Evolutionary conservation across 2,113 vertebrate genomes (phyloP), one percentile per base, ranked within the genome.

Genomic region (Albula goreensis): DNA sequence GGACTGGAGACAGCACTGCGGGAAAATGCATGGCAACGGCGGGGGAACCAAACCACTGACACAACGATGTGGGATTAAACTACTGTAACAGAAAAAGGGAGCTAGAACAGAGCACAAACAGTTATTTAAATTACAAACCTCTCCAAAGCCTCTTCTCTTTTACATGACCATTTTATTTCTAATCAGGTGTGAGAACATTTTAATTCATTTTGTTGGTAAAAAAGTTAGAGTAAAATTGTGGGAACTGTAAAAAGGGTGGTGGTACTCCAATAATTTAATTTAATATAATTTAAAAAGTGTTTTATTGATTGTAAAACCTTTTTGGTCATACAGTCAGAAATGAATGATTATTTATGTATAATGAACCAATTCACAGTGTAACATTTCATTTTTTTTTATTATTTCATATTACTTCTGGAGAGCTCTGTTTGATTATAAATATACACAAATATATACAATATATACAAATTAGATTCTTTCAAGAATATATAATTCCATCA

Each of bases 11-110:
- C 0, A 41, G 31, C 86, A 31, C 78, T 41, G 31, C 13, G 25
- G 51, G 80, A 89, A 87, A 63, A 49, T 84, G 87, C 83, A 41
- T 19, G 25, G 51, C 50, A 50, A 53, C 51, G 17, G 10, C n/a
- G 11, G 48, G 74, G 31, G 83, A 85, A 41, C 79, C 25, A 53
- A n/a, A 78, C n/a, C 41, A 52, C 56, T 5, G 50, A 78, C 50
- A 48, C 22, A 31, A 17, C 3, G 31, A 10, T 5, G 10, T 78
- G 51, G 51, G 50, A 78, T 78, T 56, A 53, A 50, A 66, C 53
- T 12, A 78, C 70, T 56, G 17, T 25, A 78, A 63, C 53, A 22
- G 22, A 70, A 52, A 56, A 50, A 70, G n/a, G 74, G 13, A 19
- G 60, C 60, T 19, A 41, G 74, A 83, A 49, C 63, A 83, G 63